phyloP scores from a whole-genome alignment of 1,140 invertebrate genomes.

The Gryon sp. region DNA sequence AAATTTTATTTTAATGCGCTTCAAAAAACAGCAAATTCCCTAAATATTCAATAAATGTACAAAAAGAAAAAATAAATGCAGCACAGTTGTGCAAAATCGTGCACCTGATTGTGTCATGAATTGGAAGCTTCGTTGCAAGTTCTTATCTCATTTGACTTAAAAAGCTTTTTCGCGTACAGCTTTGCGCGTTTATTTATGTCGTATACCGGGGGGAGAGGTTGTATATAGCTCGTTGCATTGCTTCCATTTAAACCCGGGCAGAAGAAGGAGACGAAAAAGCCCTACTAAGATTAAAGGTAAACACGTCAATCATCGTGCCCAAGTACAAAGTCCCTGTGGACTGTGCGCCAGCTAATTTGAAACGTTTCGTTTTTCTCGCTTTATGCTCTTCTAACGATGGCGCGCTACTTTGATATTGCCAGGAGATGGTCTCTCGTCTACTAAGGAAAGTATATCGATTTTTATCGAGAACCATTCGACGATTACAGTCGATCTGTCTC shows the following conservation, averaged over 20 bases:
- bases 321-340: slow-evolving; percentile 66
- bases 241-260: slow-evolving; percentile 3
- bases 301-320: slow-evolving; percentile 53
- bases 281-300: slow-evolving; percentile 47
- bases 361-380: slow-evolving; percentile 60
- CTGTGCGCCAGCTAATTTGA: slow-evolving; percentile 71
- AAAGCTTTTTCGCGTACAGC: not conserved
- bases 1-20: too few species aligned
- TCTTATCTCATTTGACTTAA: not conserved
- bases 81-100: too few species aligned
- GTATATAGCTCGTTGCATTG: too few species aligned
- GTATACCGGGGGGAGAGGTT: not conserved
- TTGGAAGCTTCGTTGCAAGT: too few species aligned
- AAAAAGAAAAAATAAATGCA: too few species aligned
- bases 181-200: slow-evolving; percentile 7
- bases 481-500: slow-evolving; percentile 47
- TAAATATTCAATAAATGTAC: too few species aligned
- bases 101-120: too few species aligned
- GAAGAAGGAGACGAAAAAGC: slow-evolving; percentile 16
- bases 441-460: slow-evolving; percentile 68
- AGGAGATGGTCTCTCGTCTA: slow-evolving; percentile 62
- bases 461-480: slow-evolving; percentile 42
- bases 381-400: slow-evolving; percentile 65
- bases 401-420: slow-evolving; percentile 68
- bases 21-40: too few species aligned